These are phyloP conservation scores for Hemicentrotus pulcherrimus DNA, from an alignment of 35 echinoderm and acorn worm species.

Conservation along the genomic window DNA sequence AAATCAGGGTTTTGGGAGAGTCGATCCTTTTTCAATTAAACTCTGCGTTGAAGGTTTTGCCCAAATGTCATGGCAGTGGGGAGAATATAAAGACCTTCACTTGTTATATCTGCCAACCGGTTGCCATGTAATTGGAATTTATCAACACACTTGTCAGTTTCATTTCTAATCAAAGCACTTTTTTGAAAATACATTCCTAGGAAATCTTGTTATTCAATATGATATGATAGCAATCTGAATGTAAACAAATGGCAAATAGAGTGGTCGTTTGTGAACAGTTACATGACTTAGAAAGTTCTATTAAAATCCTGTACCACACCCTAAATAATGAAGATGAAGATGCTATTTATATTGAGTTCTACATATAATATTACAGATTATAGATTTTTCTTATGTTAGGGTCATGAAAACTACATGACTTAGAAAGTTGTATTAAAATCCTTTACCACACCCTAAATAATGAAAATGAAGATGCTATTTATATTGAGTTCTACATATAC, in stretches of 20 bases:
- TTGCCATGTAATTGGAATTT: background rate
- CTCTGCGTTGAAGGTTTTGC: background rate
- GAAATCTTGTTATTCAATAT: background rate
- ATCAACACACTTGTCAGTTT: background rate
- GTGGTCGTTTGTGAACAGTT: background rate
- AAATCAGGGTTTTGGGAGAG: background rate
- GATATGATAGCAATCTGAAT: background rate
- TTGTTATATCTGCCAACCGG: slow-evolving; percentile 7
- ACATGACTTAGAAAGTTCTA: no score
- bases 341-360: no score
- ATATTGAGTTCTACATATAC: no score
- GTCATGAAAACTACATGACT: no score
- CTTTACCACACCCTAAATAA: no score
- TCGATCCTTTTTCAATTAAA: slow-evolving; percentile 5
- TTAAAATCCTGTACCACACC: no score
- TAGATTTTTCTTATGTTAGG: no score
- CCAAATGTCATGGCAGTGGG: background rate
- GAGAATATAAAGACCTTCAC: background rate
- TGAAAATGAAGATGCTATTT: no score
- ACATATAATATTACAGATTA: no score
- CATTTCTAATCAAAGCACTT: background rate
- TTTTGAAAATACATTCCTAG: background rate
- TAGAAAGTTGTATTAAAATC: no score
- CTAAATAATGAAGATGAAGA: no score
- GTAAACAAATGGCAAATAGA: background rate